Conservation (phyloP, 2,797 vertebrate species). For the Heterohyrax brucei region DNA sequence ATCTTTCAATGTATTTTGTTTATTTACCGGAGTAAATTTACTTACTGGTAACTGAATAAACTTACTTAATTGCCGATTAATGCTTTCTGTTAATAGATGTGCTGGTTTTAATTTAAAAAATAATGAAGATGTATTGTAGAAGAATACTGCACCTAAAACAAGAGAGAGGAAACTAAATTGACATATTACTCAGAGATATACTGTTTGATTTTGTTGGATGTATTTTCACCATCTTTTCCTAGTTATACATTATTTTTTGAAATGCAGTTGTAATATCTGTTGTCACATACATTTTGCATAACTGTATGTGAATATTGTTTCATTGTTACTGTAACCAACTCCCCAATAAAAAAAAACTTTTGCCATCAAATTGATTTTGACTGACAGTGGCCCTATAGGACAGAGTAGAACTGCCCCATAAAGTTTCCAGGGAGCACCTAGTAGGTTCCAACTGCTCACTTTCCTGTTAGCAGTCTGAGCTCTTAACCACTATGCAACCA, state of each 20-base stretch:
- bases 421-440: too few species aligned
- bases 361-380: too few species aligned
- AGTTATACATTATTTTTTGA: neutral
- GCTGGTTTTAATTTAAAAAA: neutral
- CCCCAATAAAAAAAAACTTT: too few species aligned
- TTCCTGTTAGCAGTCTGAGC: too few species aligned
- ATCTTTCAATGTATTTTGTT: neutral
- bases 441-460: too few species aligned
- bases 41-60: neutral
- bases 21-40: neutral
- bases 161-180: neutral
- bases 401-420: too few species aligned
- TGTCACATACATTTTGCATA: neutral
- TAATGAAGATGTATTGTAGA: neutral
- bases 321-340: neutral
- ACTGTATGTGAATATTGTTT: neutral
- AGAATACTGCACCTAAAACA: neutral
- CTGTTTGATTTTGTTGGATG: neutral
- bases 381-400: too few species aligned
- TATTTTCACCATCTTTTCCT: neutral
- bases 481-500: too few species aligned
- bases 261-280: neutral
- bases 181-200: neutral
- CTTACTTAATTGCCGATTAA: neutral
- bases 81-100: conserved; percentile 25